Evolutionary conservation across 1,140 invertebrate genomes (phyloP).

Genomic region (Paralvinella palmiformis): DNA sequence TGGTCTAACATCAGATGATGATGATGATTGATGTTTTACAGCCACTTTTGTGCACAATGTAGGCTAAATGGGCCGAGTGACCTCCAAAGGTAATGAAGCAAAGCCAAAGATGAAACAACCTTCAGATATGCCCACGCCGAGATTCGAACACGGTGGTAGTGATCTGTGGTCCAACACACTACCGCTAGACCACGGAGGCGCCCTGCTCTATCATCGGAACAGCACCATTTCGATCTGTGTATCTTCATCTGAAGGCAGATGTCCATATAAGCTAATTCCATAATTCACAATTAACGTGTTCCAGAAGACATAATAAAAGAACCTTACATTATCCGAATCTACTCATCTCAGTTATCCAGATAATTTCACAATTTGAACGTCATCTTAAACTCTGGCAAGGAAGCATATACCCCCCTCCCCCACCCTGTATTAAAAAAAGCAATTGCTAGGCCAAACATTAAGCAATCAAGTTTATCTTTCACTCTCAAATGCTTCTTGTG

Average conservation of each 20-base stretch:
- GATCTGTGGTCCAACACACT: no score
- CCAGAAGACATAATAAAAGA: not conserved
- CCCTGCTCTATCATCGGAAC: not conserved
- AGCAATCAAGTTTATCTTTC: not conserved
- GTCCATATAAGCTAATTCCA: not conserved
- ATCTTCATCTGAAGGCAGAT: not conserved
- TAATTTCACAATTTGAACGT: not conserved
- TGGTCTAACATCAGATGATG: no score
- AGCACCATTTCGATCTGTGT: not conserved
- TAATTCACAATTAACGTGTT: not conserved
- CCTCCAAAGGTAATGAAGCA: no score
- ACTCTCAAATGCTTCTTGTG: not conserved
- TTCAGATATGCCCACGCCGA: no score
- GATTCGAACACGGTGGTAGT: no score
- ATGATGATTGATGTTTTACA: no score
- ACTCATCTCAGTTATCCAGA: not conserved
- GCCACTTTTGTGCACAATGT: no score
- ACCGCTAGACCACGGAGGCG: no score
- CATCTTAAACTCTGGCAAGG: not conserved
- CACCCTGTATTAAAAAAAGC: no score
- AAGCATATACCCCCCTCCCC: not conserved
- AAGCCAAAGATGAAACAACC: no score
- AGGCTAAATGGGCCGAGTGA: no score
- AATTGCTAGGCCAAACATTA: not conserved
- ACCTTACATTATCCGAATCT: not conserved